These are phyloP conservation scores for Mormyrus proboscirostris DNA, from an alignment of 2,797 vertebrate genomes.

Conservation along the genomic window DNA sequence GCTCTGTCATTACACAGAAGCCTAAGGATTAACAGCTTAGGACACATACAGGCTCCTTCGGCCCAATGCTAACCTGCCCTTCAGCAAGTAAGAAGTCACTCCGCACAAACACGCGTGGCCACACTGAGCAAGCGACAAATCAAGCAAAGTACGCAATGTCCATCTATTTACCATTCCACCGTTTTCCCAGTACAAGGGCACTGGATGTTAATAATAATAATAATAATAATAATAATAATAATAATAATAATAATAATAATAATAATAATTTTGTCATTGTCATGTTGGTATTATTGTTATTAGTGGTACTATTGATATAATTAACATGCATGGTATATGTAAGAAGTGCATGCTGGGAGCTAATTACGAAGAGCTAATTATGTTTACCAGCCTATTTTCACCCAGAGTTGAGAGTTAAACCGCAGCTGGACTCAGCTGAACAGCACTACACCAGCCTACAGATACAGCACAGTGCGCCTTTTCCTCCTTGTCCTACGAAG, in stretches of 20 bases:
- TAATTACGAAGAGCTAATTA: neutral
- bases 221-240: neutral
- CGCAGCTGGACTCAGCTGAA: neutral
- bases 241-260: neutral
- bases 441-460: neutral
- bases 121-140: neutral
- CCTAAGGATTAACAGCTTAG: conserved; percentile 53
- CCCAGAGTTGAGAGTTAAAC: neutral
- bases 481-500: neutral
- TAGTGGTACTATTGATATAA: neutral
- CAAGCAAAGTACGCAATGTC: neutral
- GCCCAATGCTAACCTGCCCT: conserved; percentile 3
- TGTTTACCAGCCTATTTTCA: neutral
- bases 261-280: neutral
- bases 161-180: neutral
- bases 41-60: conserved; percentile 34
- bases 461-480: neutral
- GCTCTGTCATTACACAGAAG: conserved; percentile 49
- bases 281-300: neutral
- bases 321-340: neutral
- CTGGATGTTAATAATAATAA: neutral
- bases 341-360: neutral
- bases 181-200: neutral
- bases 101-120: neutral
- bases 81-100: neutral